Percentiles rank a stretch among this genome's conserved stretches.
Evolutionary conservation across 2,888 invertebrate species (phyloP).

Genomic region (Volucella inanis): DNA sequence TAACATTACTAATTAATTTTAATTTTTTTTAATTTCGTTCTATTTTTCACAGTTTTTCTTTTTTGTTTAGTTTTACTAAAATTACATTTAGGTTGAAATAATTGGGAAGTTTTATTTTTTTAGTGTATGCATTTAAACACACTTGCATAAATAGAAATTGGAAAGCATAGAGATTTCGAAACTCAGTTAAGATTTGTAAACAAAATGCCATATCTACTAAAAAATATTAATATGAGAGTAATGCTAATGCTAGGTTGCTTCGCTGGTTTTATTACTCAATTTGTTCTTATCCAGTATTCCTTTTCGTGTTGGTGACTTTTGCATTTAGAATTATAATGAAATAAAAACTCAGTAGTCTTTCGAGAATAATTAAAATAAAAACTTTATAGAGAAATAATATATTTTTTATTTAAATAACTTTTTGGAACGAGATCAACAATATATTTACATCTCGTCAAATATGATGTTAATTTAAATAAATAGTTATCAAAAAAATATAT

Average conservation of each 20-base stretch:
- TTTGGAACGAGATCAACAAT: too few relatives aligned
- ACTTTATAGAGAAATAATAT: too few relatives aligned
- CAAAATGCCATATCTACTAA: constrained; percentile 65
- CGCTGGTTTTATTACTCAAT: constrained; percentile 38
- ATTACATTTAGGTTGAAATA: constrained; percentile 21
- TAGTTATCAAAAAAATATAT: too few relatives aligned
- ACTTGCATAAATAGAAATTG: constrained; percentile 11
- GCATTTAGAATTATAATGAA: constrained; percentile 5
- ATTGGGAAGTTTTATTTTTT: constrained; percentile 14
- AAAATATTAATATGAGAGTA: constrained; percentile 31
- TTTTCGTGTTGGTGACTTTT: constrained; percentile 30
- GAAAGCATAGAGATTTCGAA: constrained; percentile 22
- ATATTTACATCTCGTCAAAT: too few relatives aligned
- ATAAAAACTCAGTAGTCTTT: too few relatives aligned
- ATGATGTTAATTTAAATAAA: too few relatives aligned
- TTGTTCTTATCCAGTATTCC: constrained; percentile 14
- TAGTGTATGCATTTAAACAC: constrained; percentile 33
- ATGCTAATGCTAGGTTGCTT: constrained; percentile 59
- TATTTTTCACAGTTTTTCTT: constrained; percentile 1
- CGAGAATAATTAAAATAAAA: too few relatives aligned
- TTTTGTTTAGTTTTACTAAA: constrained; percentile 48
- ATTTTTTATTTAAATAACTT: too few relatives aligned
- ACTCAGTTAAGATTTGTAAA: constrained; percentile 22
- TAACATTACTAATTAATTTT: constrained; percentile 60
- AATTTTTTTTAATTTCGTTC: neutral